Conservation (phyloP, 92 coral and sea anemone species). For the Porites cylindrica region DNA sequence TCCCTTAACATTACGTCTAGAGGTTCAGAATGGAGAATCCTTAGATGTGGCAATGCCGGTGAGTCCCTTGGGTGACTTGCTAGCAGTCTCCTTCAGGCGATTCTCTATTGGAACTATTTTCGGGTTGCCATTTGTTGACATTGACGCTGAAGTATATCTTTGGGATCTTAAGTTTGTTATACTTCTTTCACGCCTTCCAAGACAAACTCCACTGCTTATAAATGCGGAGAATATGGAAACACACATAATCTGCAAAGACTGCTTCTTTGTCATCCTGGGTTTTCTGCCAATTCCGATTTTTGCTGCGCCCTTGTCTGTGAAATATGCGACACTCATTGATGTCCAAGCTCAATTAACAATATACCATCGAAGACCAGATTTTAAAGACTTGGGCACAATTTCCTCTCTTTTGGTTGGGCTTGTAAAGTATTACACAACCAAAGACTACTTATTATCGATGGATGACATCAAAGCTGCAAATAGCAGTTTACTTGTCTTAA, state of each 20-base stretch:
- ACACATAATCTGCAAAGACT: constrained; percentile 63
- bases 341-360: constrained; percentile 50
- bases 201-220: constrained; percentile 51
- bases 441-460: constrained; percentile 57
- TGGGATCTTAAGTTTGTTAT: constrained; percentile 60
- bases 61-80: constrained; percentile 25
- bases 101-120: constrained; percentile 64
- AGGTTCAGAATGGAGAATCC: constrained; percentile 64
- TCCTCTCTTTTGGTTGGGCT: constrained; percentile 57
- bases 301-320: constrained; percentile 66
- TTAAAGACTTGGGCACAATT: constrained; percentile 44
- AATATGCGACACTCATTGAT: constrained; percentile 52
- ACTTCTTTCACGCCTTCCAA: constrained; percentile 74
- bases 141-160: constrained; percentile 54
- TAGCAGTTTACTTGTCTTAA: constrained; percentile 58
- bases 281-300: constrained; percentile 68
- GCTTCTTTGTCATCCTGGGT: constrained; percentile 70
- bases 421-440: constrained; percentile 55
- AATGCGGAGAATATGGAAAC: constrained; percentile 72
- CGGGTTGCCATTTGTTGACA: constrained; percentile 66
- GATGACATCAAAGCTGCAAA: constrained; percentile 60
- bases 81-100: constrained; percentile 50
- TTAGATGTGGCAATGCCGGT: constrained; percentile 27
- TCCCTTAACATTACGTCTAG: constrained; percentile 52
- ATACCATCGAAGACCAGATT: constrained; percentile 69